Evolutionary conservation across 2,113 vertebrate genomes (phyloP).

Genomic region (Cochlearius cochlearius): DNA sequence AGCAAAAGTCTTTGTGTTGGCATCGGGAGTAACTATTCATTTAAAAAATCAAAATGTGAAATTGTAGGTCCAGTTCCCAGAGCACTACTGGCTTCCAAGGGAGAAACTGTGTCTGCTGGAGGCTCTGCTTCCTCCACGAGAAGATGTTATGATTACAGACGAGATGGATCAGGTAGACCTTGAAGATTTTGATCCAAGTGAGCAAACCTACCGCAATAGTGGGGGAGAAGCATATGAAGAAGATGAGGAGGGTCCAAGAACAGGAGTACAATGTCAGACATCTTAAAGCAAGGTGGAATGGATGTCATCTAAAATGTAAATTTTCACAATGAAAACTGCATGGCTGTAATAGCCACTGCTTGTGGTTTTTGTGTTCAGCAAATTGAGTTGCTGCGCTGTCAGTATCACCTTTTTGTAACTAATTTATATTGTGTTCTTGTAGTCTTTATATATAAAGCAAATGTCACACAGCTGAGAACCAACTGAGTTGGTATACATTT

Average conservation of each 20-base stretch:
- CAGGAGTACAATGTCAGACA: slow-evolving; percentile 92
- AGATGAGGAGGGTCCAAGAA: slow-evolving; percentile 79
- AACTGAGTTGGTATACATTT: slow-evolving; percentile 13
- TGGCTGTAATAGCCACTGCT: slow-evolving; percentile 58
- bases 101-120: slow-evolving; percentile 87
- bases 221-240: slow-evolving; percentile 84
- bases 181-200: slow-evolving; percentile 75
- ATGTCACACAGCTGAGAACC: slow-evolving; percentile 19
- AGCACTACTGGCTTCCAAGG: slow-evolving; percentile 86
- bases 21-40: not conserved
- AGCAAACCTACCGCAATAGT: slow-evolving; percentile 75
- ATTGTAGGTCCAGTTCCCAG: slow-evolving; percentile 88
- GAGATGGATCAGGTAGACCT: slow-evolving; percentile 95
- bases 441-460: slow-evolving; percentile 60
- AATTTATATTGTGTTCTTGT: slow-evolving; percentile 70
- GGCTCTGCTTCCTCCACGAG: slow-evolving; percentile 84
- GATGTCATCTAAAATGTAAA: slow-evolving; percentile 35
- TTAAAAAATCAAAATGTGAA: not conserved
- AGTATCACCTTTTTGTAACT: slow-evolving; percentile 64
- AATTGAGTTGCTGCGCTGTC: slow-evolving; percentile 62
- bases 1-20: fast-evolving
- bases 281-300: slow-evolving; percentile 53
- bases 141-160: slow-evolving; percentile 84
- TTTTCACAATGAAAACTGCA: slow-evolving; percentile 71
- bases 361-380: slow-evolving; percentile 66